Percentiles rank a stretch among this genome's conserved stretches.
Evolutionary conservation across 2,888 invertebrate species (phyloP).

Genomic region (Drosophila pegasa): DNA sequence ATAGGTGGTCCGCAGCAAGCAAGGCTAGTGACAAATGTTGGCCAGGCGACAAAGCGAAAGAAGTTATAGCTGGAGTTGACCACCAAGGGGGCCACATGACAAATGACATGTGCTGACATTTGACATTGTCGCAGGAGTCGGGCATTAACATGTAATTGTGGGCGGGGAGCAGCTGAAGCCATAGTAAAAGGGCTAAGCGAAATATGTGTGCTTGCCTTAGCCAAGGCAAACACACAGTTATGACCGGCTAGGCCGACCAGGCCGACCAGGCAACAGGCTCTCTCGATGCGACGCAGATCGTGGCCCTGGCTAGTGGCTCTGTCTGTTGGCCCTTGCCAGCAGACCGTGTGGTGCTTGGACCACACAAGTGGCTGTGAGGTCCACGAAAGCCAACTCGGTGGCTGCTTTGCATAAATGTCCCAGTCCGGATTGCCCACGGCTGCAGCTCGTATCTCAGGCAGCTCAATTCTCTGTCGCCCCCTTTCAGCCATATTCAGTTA

Average conservation of each 20-base stretch:
- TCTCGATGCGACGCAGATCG: background rate
- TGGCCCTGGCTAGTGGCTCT: slow-evolving; percentile 2
- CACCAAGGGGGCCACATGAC: slow-evolving; percentile 45
- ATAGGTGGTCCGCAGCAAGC: slow-evolving; percentile 57
- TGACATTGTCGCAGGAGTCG: slow-evolving; percentile 61
- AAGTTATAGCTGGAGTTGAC: slow-evolving; percentile 4
- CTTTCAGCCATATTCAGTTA: slow-evolving; percentile 21
- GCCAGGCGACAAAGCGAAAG: slow-evolving; percentile 45
- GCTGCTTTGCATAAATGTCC: slow-evolving; percentile 75
- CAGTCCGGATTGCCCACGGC: slow-evolving; percentile 39
- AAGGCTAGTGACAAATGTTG: slow-evolving; percentile 67
- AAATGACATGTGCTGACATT: slow-evolving; percentile 77
- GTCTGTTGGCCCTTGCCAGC: slow-evolving; percentile 39
- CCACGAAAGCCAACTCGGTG: slow-evolving; percentile 47
- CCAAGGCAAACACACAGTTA: slow-evolving; percentile 53
- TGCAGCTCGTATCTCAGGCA: slow-evolving; percentile 43
- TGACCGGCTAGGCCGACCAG: slow-evolving; percentile 15
- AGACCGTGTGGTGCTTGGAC: slow-evolving; percentile 55
- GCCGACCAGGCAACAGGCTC: background rate
- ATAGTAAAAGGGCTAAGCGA: slow-evolving; percentile 62
- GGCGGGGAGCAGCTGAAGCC: slow-evolving; percentile 3
- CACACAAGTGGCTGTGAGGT: slow-evolving; percentile 65
- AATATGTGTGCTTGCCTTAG: slow-evolving; percentile 11
- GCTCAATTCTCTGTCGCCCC: background rate
- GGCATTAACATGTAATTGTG: slow-evolving; percentile 70